These are phyloP conservation scores for Pseudopipra pipra DNA, from an alignment of 2,113 vertebrate genomes.

Conservation along the genomic window DNA sequence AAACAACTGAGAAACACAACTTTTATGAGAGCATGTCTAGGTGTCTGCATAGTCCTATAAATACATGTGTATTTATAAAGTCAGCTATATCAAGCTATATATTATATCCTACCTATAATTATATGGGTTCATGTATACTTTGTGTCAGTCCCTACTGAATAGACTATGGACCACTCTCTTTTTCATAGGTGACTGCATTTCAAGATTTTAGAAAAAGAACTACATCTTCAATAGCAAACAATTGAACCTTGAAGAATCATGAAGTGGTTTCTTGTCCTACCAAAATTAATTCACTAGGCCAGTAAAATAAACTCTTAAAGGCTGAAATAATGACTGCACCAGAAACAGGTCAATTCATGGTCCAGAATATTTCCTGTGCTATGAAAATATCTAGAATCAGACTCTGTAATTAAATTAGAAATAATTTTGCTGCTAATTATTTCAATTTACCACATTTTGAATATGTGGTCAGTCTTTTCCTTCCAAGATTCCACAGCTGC, in stretches of 20 bases:
- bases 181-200: not conserved
- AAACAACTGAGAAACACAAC: not conserved
- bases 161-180: not conserved
- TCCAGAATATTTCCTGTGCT: not conserved
- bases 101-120: not conserved
- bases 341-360: not conserved
- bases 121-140: not conserved
- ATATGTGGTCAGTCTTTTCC: not conserved
- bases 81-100: too few relatives aligned
- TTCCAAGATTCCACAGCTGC: not conserved
- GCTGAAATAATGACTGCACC: conserved; percentile 6
- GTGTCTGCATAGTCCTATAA: not conserved
- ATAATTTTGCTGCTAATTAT: not conserved
- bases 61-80: not conserved
- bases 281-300: not conserved
- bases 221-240: not conserved
- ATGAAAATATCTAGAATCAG: not conserved
- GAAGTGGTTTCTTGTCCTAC: not conserved
- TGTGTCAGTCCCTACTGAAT: not conserved
- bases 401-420: conserved; percentile 1
- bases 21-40: not conserved
- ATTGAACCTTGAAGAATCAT: not conserved
- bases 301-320: conserved; percentile 26
- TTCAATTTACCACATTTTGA: conserved; percentile 13
- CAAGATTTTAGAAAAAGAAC: not conserved